A percentile compares a stretch with the other conserved stretches of the same genome.
phyloP scores from a whole-genome alignment of 1,140 invertebrate genomes.

The Holcopasites calliopsidis region DNA sequence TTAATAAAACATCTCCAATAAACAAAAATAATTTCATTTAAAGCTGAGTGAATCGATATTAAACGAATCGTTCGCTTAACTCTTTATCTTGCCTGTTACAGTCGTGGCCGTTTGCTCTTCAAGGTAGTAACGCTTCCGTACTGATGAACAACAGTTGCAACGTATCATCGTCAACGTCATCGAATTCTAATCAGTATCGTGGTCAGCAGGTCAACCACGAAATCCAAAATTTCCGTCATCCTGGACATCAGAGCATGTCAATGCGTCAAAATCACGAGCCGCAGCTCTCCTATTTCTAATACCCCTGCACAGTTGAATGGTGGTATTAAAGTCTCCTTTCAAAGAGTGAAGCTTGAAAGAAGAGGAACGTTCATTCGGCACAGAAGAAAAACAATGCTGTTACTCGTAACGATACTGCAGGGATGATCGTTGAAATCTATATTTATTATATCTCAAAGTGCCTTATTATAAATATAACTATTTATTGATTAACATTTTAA shows the following conservation, averaged over 20 bases:
- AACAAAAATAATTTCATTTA: too few species aligned
- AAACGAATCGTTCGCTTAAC: background rate
- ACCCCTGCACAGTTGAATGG: conserved; percentile 3
- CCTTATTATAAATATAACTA: conserved; percentile 54
- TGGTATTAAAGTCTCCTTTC: conserved; percentile 1
- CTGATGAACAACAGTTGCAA: conserved; percentile 70
- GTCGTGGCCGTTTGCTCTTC: conserved; percentile 76
- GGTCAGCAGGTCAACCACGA: conserved; percentile 65
- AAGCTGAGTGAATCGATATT: background rate
- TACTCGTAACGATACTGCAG: background rate
- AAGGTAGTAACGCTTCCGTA: conserved; percentile 62
- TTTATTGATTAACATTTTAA: conserved; percentile 52
- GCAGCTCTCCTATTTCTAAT: conserved; percentile 70
- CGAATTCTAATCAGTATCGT: conserved; percentile 66
- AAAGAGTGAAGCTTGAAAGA: background rate
- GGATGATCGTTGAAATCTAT: conserved; percentile 3
- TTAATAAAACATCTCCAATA: too few species aligned
- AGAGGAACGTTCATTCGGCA: background rate
- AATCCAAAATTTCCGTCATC: conserved; percentile 65
- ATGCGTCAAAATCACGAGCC: conserved; percentile 66
- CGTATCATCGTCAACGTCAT: conserved; percentile 68
- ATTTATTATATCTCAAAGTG: conserved; percentile 64
- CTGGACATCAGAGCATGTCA: conserved; percentile 62
- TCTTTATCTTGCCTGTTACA: conserved; percentile 48
- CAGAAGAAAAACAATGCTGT: background rate